Evolutionary conservation across 2,797 vertebrate species (phyloP), one percentile per base, ranked within the genome.

Genomic region (Molossus alvarezi): DNA sequence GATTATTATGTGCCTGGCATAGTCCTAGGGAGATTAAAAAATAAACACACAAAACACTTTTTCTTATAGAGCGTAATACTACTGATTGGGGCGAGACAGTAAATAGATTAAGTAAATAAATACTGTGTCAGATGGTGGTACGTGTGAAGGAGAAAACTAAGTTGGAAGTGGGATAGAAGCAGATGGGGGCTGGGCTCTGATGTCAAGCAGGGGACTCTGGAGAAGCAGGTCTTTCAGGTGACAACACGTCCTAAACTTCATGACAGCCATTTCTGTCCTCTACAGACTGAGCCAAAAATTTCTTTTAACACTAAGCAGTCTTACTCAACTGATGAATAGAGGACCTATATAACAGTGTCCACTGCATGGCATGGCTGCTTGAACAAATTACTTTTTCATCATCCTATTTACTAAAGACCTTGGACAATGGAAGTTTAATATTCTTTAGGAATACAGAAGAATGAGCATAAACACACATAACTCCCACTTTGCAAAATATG

Each of bases 341-440:
- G 23, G 17, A 53, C 14, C 37, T 45, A 84, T 76, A 14, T 58
- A 86, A 73, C 11, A 79, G 1, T 14, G 53, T 57, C 9, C 57
- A 48, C 71, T 71, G 2, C 57, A 25, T 67, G 12, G 12, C 15
- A 65, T 48, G 29, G 33, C 41, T 77, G 9, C 51, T 86, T 75
- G 9, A 14, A 37, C 17, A 25, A 25, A 5, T 5, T 23, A 58
- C 13, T 15, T 75, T 58, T 79, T 90, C 94, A 99, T 99, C 98
- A 97, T 97, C 97, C 99, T 99, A 17, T 99, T 98, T 67, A 98
- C 98, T 93, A 99, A 98, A 77, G 98, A 2, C 45, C 99, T 99
- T 67, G 98, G 72, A 99, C 99, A 99, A 7, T 98, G 98, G 95
- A 95, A 99, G 96, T 99, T 99, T 15, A 99, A 99, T 99, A 99